Percentiles rank a stretch among this genome's conserved stretches.
Conservation (phyloP, 92 coral and sea anemone genomes). For the Palythoa heliodiscus region DNA sequence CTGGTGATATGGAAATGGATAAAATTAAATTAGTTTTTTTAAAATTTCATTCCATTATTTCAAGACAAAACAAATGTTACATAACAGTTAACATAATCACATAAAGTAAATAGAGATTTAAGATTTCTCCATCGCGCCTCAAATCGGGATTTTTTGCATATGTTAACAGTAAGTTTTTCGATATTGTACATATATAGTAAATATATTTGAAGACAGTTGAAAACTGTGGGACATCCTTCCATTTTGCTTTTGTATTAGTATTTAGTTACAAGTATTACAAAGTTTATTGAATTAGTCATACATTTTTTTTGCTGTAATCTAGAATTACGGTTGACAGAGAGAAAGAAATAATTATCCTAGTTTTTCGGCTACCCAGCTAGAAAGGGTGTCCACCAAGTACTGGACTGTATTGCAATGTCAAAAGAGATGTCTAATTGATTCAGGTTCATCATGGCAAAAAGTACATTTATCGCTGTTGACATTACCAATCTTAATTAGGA, state of each 20-base stretch:
- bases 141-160: no score
- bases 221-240: background rate
- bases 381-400: background rate
- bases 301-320: background rate
- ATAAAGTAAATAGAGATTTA: no score
- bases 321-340: background rate
- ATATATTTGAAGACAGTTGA: background rate
- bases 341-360: background rate
- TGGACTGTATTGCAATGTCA: constrained; percentile 8
- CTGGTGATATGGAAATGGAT: constrained; percentile 32
- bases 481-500: no score
- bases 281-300: background rate
- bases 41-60: no score
- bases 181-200: no score
- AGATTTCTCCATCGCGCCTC: no score
- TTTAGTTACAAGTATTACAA: background rate
- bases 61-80: no score
- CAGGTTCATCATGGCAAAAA: background rate
- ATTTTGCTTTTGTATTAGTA: constrained; percentile 5
- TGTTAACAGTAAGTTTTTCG: no score
- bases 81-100: no score
- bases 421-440: background rate
- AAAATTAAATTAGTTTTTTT: background rate
- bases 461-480: background rate
- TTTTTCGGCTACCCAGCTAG: background rate